Base-by-base conservation (phyloP, 2,888 invertebrate species). In the Willowsia nigromaculata region DNA sequence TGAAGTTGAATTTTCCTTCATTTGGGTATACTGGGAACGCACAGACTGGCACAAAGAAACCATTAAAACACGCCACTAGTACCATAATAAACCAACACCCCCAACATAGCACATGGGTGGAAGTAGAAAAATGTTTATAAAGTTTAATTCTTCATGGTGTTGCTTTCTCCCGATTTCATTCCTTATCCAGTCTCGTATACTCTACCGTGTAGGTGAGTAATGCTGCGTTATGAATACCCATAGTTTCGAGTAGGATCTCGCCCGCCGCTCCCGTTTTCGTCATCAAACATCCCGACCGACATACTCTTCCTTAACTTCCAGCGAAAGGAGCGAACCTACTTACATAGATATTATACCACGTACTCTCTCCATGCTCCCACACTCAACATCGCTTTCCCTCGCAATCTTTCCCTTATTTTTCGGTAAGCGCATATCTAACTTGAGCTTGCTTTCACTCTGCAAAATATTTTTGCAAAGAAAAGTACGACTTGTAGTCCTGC, bases 181-280 rank as follows among this genome's bases (percentile, higher is more conserved):
- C 65, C 43, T 40, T 71, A 25, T 25, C 71, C 13, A n/a, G 18
- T 40, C 1, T 71, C n/a, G 7, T 47, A 5, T 15, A 15, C 62
- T 43, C 9, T 43, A 71, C 11, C 1, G 2, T 68, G 71, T n/a
- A 43, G 13, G 18, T 18, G 25, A 74, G 27, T 47, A 27, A 33
- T 30, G 13, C 18, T 30, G n/a, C 15, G 40, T n/a, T 74, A 25
- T 30, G 53, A 47, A 76, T 50, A 50, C 18, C 59, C 37, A 22
- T 11, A 43, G 47, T 47, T 25, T 25, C 22, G 74, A 30, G 40
- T 59, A 40, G 40, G 56, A 62, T 43, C 76, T 59, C 59, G 68
- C 81, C 81, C 74, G 87, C 82, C 86, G 87, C 87, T 87, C 87
- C 87, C 87, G 87, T 87, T 87, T 87, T 87, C 87, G 87, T 87